Conservation (phyloP, 2,888 invertebrate genomes). For the Apamea crenata region DNA sequence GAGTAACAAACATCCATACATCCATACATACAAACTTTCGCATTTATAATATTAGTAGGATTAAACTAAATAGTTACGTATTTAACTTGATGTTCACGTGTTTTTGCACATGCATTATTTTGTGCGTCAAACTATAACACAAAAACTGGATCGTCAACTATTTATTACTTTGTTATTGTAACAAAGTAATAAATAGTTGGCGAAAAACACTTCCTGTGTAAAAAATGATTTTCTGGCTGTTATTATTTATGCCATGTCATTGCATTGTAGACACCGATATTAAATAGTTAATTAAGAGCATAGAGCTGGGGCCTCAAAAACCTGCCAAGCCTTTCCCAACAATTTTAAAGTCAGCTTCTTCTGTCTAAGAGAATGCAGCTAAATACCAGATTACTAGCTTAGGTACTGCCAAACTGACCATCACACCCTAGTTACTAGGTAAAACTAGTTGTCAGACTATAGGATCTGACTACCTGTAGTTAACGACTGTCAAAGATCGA, state of each 20-base stretch:
- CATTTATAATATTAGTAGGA: too few relatives aligned
- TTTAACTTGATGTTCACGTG: neutral
- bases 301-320: neutral
- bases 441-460: neutral
- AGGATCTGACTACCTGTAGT: neutral
- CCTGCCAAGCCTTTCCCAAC: neutral
- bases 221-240: neutral
- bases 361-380: neutral
- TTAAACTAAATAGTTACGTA: neutral
- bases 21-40: too few relatives aligned
- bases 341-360: neutral
- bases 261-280: neutral
- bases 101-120: neutral
- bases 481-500: neutral
- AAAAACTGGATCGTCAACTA: neutral
- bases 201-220: neutral
- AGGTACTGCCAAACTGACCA: neutral
- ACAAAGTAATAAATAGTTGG: neutral
- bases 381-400: neutral
- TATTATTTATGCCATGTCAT: neutral
- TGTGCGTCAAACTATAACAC: neutral
- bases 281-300: too few relatives aligned
- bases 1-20: too few relatives aligned
- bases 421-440: neutral
- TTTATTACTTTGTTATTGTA: neutral